Percentiles rank a stretch among this genome's conserved stretches.
phyloP scores from a whole-genome alignment of 2,888 invertebrate genomes.

The Mesorhabditis belari region DNA sequence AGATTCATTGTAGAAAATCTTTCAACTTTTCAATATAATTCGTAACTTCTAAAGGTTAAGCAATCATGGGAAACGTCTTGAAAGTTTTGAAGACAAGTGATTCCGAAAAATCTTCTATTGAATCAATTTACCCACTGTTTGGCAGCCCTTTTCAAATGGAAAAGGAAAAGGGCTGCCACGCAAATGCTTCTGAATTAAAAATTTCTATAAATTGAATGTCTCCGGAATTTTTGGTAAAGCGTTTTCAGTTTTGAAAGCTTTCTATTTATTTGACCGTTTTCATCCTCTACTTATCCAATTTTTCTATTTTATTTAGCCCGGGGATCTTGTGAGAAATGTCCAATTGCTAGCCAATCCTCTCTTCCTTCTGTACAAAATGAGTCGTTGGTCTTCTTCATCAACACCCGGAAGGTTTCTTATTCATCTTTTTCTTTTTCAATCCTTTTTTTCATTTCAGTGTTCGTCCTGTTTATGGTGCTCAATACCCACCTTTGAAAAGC shows the following conservation, averaged over 20 bases:
- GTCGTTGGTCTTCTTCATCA: conserved; percentile 32
- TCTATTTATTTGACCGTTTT: conserved; percentile 1
- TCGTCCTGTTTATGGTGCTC: conserved; percentile 51
- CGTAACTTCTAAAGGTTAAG: too few species aligned
- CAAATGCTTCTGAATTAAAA: neutral
- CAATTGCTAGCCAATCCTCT: neutral
- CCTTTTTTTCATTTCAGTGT: conserved; percentile 30
- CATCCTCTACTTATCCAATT: neutral
- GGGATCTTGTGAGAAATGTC: neutral
- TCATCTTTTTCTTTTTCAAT: neutral
- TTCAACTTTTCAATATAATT: too few species aligned
- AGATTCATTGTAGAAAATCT: too few species aligned
- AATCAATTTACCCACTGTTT: too few species aligned
- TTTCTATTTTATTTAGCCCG: conserved; percentile 1
- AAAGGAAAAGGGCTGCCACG: too few species aligned
- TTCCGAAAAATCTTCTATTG: too few species aligned
- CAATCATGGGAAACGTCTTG: too few species aligned
- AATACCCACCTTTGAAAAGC: conserved; percentile 44
- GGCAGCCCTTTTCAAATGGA: too few species aligned
- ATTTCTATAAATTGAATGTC: neutral
- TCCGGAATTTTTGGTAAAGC: neutral
- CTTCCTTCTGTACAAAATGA: conserved; percentile 11
- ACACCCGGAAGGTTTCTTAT: conserved; percentile 27
- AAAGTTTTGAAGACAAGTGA: too few species aligned
- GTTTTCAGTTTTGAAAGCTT: neutral